These are phyloP conservation scores for Reticulitermes lucifugus DNA, from an alignment of 2,888 invertebrate species.

Conservation along the genomic window DNA sequence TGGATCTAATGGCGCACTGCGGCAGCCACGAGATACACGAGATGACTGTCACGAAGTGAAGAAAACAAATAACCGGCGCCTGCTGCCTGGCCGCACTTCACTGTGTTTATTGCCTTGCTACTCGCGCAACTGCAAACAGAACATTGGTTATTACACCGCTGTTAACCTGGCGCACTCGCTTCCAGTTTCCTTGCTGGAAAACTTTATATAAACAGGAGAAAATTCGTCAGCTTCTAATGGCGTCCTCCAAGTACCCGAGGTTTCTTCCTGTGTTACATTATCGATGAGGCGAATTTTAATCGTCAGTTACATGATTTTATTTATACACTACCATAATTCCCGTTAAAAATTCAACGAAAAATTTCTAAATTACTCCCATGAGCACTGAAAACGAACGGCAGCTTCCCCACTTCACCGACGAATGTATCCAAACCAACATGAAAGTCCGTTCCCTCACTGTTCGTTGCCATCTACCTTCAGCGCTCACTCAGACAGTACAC, in stretches of 20 bases:
- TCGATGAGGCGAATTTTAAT: background rate
- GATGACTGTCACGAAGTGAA: background rate
- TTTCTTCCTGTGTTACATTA: background rate
- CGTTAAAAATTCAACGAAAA: too few relatives aligned
- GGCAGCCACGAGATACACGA: background rate
- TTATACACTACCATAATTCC: too few relatives aligned
- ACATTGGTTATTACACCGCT: background rate
- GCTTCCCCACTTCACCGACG: too few relatives aligned
- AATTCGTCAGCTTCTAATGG: background rate
- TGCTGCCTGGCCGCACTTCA: background rate
- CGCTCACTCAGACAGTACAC: too few relatives aligned
- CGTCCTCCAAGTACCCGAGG: background rate
- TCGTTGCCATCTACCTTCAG: too few relatives aligned
- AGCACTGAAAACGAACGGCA: too few relatives aligned
- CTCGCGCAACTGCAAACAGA: background rate
- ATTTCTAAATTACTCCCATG: too few relatives aligned
- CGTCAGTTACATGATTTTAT: background rate
- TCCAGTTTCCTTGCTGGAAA: background rate
- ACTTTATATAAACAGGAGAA: background rate
- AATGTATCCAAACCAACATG: too few relatives aligned
- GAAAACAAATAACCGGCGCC: background rate
- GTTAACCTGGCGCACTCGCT: background rate
- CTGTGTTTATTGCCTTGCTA: background rate
- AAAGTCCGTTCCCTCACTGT: too few relatives aligned
- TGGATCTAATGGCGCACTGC: background rate